Evolutionary conservation across 2,888 invertebrate genomes (phyloP).

Genomic region (Siphonodentalium dalli): DNA sequence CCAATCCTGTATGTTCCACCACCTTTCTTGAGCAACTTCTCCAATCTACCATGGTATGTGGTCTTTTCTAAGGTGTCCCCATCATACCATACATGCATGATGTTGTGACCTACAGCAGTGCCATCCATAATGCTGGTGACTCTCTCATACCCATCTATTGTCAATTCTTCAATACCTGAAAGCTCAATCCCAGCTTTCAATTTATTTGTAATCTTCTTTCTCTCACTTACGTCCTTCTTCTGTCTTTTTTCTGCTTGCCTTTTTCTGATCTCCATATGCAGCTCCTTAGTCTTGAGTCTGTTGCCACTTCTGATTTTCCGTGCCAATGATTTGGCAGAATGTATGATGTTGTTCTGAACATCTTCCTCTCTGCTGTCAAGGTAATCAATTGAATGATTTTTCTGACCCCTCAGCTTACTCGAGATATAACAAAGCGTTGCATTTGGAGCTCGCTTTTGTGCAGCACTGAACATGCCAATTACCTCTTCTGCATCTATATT

Average conservation of each 20-base stretch:
- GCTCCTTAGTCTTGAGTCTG: background rate
- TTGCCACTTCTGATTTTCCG: constrained; percentile 6
- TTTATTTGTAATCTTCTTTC: constrained; percentile 9
- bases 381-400: too few relatives aligned
- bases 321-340: background rate
- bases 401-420: constrained; percentile 6
- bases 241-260: constrained; percentile 2
- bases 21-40: too few relatives aligned
- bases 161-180: too few relatives aligned
- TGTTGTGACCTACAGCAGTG: too few relatives aligned
- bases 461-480: constrained; percentile 21
- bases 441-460: constrained; percentile 10
- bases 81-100: too few relatives aligned
- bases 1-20: too few relatives aligned
- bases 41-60: too few relatives aligned
- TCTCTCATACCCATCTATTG: too few relatives aligned
- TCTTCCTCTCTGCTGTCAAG: too few relatives aligned
- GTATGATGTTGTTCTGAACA: constrained; percentile 1
- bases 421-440: constrained; percentile 14
- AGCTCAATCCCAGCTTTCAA: too few relatives aligned
- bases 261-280: background rate
- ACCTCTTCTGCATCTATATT: constrained; percentile 24
- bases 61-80: too few relatives aligned
- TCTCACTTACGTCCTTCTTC: constrained; percentile 9
- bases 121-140: too few relatives aligned